Base-by-base conservation (phyloP, 1,140 invertebrate genomes). In the Drosophila tani region DNA sequence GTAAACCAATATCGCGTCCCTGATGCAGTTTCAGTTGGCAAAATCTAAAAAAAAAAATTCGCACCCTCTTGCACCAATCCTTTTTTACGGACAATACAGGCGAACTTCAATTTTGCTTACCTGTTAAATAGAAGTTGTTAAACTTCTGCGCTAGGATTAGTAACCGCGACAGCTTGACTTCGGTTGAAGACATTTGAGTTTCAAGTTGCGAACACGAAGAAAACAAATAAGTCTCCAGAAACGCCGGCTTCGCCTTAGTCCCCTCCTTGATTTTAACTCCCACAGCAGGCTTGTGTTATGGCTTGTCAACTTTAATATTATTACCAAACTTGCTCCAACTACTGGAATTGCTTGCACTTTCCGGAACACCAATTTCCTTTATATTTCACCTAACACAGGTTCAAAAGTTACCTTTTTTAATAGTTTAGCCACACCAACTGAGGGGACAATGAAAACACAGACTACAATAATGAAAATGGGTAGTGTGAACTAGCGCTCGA, bases 81-180 rank as follows among this genome's bases (percentile, higher is more conserved):
- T 17, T 59, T 32, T 60, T 21, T 43, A 32, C 8, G 9, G 17
- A 27, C 17, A 19, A 14, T 35, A 3, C 17, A 27, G 7, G 12
- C 17, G 5, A 43, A 29, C 11, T 43, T 27, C 0, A 55, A 38
- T 14, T 9, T 32, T 71, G 21, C 64, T 46, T 50, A 73, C 69
- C 69, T 60, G 66, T 71, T 21, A 73, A 21, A 41, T 73, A 73
- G n/a, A 73, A 73, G 55, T 73, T 73, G 29, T 73, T 73, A 73
- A 59, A 71, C 29, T 73, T 73, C 49, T 71, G 67, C 7, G 69
- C 69, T n/a, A 71, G 38, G 46, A 73, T 41, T 11, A 73, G 40
- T 29, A 73, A 47, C n/a, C 69, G 45, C n/a, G 69, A 73, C 17
- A 73, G 53, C 29, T 50, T 73, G 9, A 73, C 67, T 59, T 73